Base-by-base conservation (phyloP, 1,140 invertebrate genomes). In the Venustaconcha ellipsiformis region DNA sequence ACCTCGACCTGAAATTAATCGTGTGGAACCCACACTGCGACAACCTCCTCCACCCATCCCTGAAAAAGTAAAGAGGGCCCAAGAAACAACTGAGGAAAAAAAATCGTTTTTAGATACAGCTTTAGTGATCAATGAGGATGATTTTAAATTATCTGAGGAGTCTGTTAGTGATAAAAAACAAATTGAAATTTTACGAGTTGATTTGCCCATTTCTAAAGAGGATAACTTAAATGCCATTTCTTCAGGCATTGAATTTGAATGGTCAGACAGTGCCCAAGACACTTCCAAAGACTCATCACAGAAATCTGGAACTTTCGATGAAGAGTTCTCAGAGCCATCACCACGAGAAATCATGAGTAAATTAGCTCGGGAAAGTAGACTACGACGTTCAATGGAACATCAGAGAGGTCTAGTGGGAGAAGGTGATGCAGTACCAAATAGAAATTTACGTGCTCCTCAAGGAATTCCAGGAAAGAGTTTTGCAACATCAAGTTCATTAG, bases 301-400 rank as follows among this genome's bases (percentile, higher is more conserved):
- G 60, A 80, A 78, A 68, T 74, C 78, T 60, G 76, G 78, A 18
- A 78, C 86, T 66, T 87, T 86, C 75, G 83, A 82, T 64, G 88
- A 88, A 67, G 90, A 87, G 55, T 81, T 86, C n/a, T 79, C 74
- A 66, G 83, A 87, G 64, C 86, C 85, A 26, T 87, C 86, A 26
- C 86, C 87, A 26, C 72, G 84, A 57, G 86, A 87, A 71, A 86
- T 87, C 48, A 86, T 87, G 83, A 82, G 69, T 58, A 85, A 84
- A 69, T 72, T 88, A 23, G 82, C 84, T 14, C 73, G 87, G 15
- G 84, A 88, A 74, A 85, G 83, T 71, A 68, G 86, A 66, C 79
- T 87, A 26, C 74, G 83, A 26, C 82, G 85, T 14, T 84, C 84
- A 18, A 59, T 87, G 14, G 85, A 88, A 68, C 88, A 89, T 74